Evolutionary conservation across 2,888 invertebrate species (phyloP).

Genomic region (Orthosia incerta): DNA sequence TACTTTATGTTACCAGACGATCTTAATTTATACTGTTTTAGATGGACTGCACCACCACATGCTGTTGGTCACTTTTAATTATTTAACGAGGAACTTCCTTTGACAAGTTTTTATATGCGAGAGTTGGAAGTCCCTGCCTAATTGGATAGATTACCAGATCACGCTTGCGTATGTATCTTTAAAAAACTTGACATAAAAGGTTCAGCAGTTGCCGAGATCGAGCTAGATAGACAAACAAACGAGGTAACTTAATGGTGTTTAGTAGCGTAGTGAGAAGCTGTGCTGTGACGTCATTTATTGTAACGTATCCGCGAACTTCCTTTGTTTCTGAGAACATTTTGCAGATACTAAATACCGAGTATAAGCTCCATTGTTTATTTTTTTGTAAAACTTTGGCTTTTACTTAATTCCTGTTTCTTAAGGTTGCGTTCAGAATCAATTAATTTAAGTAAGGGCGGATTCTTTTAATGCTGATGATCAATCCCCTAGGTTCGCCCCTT

Average conservation of each 20-base stretch:
- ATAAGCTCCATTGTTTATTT: background rate
- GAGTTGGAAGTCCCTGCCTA: background rate
- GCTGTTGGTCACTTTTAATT: constrained; percentile 20
- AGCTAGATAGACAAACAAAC: constrained; percentile 2
- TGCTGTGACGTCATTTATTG: constrained; percentile 42
- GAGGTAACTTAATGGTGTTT: background rate
- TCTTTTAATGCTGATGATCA: background rate
- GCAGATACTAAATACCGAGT: too few relatives aligned
- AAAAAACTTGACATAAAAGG: background rate
- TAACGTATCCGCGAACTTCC: constrained; percentile 23
- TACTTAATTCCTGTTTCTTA: background rate
- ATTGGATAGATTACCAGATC: background rate
- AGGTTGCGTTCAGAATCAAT: background rate
- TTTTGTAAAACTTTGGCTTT: constrained; percentile 19
- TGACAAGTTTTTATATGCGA: constrained; percentile 9
- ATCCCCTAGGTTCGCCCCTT: background rate
- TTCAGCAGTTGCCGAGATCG: constrained; percentile 16
- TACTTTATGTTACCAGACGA: constrained; percentile 1
- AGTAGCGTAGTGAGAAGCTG: constrained; percentile 4
- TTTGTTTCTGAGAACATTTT: constrained; percentile 33
- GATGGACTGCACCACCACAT: background rate
- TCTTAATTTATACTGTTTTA: constrained; percentile 14
- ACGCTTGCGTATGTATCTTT: background rate
- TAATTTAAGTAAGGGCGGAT: background rate
- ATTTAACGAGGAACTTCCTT: constrained; percentile 39